Percentiles rank a stretch among this genome's conserved stretches.
Evolutionary conservation across 2,888 invertebrate genomes (phyloP).

Genomic region (Hyles lineata): DNA sequence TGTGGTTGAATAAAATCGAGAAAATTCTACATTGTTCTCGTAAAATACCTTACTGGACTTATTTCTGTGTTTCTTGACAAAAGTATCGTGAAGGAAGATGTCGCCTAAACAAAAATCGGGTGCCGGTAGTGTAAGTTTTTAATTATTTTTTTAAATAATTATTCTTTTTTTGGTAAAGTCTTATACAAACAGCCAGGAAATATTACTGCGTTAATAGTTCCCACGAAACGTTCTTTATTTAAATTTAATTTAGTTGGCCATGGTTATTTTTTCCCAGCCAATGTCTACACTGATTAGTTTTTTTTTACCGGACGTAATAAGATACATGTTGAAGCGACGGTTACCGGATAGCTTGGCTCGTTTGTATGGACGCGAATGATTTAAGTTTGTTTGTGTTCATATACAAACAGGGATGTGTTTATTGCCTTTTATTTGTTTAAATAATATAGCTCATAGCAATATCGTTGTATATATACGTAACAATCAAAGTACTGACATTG

Average conservation of each 20-base stretch:
- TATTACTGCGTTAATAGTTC: background rate
- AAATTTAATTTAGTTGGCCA: background rate
- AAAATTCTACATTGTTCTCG: slow-evolving; percentile 58
- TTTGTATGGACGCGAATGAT: background rate
- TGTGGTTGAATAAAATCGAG: slow-evolving; percentile 60
- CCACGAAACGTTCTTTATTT: background rate
- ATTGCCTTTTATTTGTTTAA: background rate
- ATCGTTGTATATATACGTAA: background rate
- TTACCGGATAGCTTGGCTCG: background rate
- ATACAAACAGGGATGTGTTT: background rate
- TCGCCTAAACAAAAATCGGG: slow-evolving; percentile 67
- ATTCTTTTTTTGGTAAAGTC: background rate
- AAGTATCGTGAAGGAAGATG: slow-evolving; percentile 55
- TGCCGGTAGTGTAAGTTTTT: slow-evolving; percentile 41
- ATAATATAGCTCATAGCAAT: background rate
- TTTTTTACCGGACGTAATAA: slow-evolving; percentile 2
- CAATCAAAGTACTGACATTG: slow-evolving; percentile 1
- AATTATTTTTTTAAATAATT: background rate
- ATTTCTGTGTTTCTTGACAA: slow-evolving; percentile 70
- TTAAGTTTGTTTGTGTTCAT: background rate
- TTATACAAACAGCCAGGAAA: background rate
- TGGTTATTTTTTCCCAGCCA: background rate
- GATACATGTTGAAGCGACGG: background rate
- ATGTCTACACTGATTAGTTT: slow-evolving; percentile 5
- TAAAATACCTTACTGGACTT: slow-evolving; percentile 60